These are phyloP conservation scores for Latheticus oryzae DNA, from an alignment of 2,888 invertebrate genomes.

Conservation along the genomic window DNA sequence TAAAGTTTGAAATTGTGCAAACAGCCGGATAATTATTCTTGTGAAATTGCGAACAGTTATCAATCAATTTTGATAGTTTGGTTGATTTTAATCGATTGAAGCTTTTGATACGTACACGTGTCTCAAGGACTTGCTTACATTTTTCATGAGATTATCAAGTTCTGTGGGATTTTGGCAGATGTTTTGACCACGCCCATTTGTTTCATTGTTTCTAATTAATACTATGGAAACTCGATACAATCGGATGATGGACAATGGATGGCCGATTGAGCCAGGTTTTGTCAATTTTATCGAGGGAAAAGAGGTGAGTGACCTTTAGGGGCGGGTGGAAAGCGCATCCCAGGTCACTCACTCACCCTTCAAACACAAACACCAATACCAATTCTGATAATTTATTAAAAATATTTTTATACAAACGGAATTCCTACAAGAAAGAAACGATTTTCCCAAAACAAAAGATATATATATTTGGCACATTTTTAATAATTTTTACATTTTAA, in stretches of 20 bases:
- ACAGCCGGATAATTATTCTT: not conserved
- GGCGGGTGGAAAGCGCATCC: not conserved
- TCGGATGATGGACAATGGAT: conserved; percentile 6
- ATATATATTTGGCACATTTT: conserved; percentile 35
- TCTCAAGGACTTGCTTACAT: conserved; percentile 9
- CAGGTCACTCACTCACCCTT: too few relatives aligned
- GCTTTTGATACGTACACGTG: conserved; percentile 24
- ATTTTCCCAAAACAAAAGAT: conserved; percentile 9
- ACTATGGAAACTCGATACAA: conserved; percentile 31
- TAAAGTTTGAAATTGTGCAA: not conserved
- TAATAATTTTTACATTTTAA: conserved; percentile 28
- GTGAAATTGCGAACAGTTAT: not conserved
- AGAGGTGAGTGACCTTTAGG: conserved; percentile 9
- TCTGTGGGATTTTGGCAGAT: conserved; percentile 31
- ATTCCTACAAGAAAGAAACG: not conserved
- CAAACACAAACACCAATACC: too few relatives aligned
- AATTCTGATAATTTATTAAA: too few relatives aligned
- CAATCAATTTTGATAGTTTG: not conserved
- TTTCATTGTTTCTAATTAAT: conserved; percentile 11
- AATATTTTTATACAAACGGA: conserved; percentile 5
- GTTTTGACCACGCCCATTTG: conserved; percentile 16
- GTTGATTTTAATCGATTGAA: not conserved
- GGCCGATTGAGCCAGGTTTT: conserved; percentile 1
- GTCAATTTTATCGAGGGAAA: conserved; percentile 8
- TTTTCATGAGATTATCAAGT: conserved; percentile 28